Conservation (phyloP, 2,797 vertebrate species). For the Tangara arthus region DNA sequence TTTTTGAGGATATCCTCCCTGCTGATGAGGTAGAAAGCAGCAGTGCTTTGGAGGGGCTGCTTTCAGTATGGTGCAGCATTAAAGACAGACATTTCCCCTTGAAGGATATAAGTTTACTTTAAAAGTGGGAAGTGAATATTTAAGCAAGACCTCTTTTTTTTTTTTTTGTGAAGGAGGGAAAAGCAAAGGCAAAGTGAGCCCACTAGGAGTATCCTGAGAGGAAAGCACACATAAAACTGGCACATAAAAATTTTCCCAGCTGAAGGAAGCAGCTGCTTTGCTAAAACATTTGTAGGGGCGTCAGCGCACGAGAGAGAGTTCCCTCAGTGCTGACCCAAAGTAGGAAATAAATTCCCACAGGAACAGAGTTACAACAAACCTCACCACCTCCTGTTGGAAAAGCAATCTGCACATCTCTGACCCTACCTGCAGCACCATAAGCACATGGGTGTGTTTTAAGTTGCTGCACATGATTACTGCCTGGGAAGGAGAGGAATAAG, state of each 20-base stretch:
- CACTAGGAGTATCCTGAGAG: background rate
- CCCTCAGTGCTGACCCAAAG: background rate
- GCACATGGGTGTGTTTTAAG: background rate
- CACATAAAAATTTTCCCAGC: background rate
- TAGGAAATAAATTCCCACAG: background rate
- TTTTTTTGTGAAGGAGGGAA: background rate
- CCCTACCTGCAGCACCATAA: background rate
- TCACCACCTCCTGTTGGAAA: background rate
- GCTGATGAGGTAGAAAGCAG: background rate
- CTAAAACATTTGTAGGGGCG: background rate
- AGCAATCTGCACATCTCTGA: constrained; percentile 14
- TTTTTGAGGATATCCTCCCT: background rate
- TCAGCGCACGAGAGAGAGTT: background rate
- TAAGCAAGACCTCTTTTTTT: background rate
- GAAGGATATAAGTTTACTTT: background rate
- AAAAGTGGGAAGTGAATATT: background rate
- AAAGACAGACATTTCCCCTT: background rate
- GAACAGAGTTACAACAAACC: background rate
- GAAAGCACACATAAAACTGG: background rate
- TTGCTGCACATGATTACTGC: background rate
- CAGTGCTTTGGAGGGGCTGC: background rate
- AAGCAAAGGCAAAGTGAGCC: background rate
- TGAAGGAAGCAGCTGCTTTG: background rate
- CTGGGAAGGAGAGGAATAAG: background rate
- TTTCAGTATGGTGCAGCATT: background rate